Conservation (phyloP, 2,113 vertebrate genomes). For the Excalfactoria chinensis region DNA sequence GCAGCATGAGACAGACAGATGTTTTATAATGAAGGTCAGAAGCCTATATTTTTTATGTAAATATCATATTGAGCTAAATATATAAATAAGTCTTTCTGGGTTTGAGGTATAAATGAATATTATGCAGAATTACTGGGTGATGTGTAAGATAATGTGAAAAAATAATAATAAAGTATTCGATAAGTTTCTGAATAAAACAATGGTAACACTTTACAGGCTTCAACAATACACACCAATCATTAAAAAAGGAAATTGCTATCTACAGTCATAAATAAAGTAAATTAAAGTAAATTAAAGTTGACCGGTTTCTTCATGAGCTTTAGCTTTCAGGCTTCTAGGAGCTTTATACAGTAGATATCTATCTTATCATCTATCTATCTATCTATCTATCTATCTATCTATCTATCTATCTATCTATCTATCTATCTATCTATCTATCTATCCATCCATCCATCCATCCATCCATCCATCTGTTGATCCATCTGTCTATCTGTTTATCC, state of each 20-base stretch:
- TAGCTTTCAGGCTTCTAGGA: not conserved
- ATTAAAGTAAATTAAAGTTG: not conserved
- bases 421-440: no score
- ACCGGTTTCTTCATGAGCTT: not conserved
- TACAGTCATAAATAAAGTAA: not conserved
- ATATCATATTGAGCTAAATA: not conserved
- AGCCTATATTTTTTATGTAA: slow-evolving; percentile 7
- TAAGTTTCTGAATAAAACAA: not conserved
- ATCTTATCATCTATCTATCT: not conserved
- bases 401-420: no score
- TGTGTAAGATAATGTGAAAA: not conserved
- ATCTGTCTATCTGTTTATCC: no score
- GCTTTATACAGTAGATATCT: not conserved
- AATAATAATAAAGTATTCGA: not conserved
- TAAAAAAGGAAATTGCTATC: not conserved
- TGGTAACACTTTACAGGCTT: not conserved
- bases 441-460: not conserved
- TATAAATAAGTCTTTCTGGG: not conserved
- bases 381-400: not conserved
- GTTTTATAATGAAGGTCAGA: slow-evolving; percentile 31
- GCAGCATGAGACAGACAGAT: slow-evolving; percentile 16
- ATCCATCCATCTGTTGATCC: no score
- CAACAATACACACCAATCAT: not conserved
- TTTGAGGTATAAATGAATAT: not conserved
- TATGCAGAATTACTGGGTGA: not conserved